Evolutionary conservation across 1,140 invertebrate species (phyloP).

Genomic region (Hypsibius dujardini): DNA sequence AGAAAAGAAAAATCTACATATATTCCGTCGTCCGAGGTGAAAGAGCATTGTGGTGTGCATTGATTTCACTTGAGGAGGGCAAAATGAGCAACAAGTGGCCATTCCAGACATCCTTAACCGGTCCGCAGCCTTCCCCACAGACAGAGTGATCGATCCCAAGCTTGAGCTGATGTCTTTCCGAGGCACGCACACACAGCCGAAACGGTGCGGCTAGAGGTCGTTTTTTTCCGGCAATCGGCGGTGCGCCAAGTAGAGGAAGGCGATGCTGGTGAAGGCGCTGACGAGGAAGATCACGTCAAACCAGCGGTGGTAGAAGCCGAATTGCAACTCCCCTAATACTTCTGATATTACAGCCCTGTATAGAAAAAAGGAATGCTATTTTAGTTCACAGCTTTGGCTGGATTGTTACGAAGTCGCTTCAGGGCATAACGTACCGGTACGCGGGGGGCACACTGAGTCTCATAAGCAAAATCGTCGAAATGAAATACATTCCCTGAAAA

Average conservation of each 20-base stretch:
- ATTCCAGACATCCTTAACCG: too few species aligned
- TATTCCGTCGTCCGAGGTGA: too few species aligned
- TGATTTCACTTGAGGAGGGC: too few species aligned
- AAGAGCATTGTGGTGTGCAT: too few species aligned
- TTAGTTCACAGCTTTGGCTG: neutral
- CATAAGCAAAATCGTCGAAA: conserved; percentile 89
- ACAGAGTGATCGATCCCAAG: too few species aligned
- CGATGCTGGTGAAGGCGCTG: conserved; percentile 82
- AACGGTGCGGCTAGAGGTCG: too few species aligned
- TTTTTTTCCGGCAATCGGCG: conserved; percentile 46
- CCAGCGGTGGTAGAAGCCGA: conserved; percentile 99
- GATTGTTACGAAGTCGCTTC: neutral
- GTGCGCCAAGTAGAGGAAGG: conserved; percentile 82
- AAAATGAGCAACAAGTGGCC: too few species aligned
- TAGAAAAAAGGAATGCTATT: conserved; percentile 20
- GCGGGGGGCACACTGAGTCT: conserved; percentile 98
- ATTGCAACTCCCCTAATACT: conserved; percentile 90
- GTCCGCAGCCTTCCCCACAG: too few species aligned
- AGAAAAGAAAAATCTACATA: too few species aligned
- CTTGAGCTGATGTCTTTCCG: too few species aligned
- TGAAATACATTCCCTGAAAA: conserved; percentile 91
- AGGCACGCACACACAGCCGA: too few species aligned
- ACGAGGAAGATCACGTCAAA: conserved; percentile 99
- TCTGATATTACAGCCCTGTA: conserved; percentile 80
- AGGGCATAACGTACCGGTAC: conserved; percentile 43